Evolutionary conservation across 2,888 invertebrate species (phyloP).

Genomic region (Melanargia galathea): DNA sequence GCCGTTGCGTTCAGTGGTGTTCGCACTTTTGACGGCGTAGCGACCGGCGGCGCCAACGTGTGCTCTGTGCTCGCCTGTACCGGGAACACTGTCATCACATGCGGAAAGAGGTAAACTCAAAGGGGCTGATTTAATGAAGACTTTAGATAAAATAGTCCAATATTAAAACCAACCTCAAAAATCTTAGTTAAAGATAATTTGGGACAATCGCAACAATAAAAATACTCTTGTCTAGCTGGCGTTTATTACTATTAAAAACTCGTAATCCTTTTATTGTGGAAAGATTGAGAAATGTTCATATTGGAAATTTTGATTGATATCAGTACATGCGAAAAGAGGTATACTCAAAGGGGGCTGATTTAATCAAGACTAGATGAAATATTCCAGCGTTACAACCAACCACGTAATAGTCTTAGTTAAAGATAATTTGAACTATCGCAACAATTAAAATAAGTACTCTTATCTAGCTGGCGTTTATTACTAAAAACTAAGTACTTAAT

Average conservation of each 20-base stretch:
- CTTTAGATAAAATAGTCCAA: not conserved
- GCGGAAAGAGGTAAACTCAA: slow-evolving; percentile 64
- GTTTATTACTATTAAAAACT: too few relatives aligned
- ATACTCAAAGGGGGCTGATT: slow-evolving; percentile 10
- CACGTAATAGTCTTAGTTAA: not conserved
- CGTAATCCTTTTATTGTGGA: too few relatives aligned
- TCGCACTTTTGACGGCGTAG: slow-evolving; percentile 70
- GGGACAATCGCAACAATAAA: too few relatives aligned
- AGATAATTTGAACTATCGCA: not conserved
- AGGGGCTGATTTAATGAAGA: not conserved
- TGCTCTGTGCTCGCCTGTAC: slow-evolving; percentile 80
- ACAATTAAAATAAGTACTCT: not conserved
- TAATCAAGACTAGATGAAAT: not conserved
- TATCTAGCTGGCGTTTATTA: not conserved
- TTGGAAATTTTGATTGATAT: too few relatives aligned
- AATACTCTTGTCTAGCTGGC: too few relatives aligned
- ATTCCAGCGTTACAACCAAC: not conserved
- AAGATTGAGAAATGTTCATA: too few relatives aligned
- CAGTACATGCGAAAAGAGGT: slow-evolving; percentile 73
- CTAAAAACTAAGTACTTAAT: too few relatives aligned
- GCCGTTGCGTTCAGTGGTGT: slow-evolving; percentile 78
- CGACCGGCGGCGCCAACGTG: slow-evolving; percentile 72
- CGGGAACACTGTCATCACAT: slow-evolving; percentile 65
- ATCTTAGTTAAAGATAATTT: not conserved
- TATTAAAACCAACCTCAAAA: too few relatives aligned